Conservation (phyloP, 2,797 vertebrate genomes). For the Emydoidea blandingii region DNA sequence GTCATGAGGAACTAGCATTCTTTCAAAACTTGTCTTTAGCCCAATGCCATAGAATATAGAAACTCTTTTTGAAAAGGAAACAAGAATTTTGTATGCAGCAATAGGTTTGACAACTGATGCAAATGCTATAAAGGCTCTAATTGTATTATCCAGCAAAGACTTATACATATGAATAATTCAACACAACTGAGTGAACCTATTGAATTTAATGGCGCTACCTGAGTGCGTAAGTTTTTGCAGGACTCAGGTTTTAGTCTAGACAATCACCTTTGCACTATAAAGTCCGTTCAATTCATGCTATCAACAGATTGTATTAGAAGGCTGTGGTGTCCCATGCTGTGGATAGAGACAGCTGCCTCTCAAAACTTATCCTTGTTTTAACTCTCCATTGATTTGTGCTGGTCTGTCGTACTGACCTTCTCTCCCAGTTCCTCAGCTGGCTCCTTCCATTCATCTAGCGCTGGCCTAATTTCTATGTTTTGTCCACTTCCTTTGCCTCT, state of each 20-base stretch:
- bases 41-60: not conserved
- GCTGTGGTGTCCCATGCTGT: not conserved
- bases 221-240: too few species aligned
- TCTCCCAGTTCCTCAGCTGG: not conserved
- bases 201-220: not conserved
- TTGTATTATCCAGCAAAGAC: not conserved
- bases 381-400: not conserved
- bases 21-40: not conserved
- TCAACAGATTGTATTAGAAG: not conserved
- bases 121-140: not conserved
- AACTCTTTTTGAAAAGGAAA: not conserved
- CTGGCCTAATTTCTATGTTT: not conserved
- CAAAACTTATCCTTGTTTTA: not conserved
- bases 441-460: not conserved
- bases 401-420: not conserved
- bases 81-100: not conserved
- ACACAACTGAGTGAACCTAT: not conserved
- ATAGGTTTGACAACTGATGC: not conserved
- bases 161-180: not conserved
- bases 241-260: too few species aligned
- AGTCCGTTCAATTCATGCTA: not conserved
- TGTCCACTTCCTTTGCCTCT: not conserved
- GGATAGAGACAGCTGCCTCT: not conserved
- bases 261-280: not conserved
- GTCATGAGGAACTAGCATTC: too few species aligned